phyloP scores from a whole-genome alignment of 2,113 vertebrate genomes.

The Anseranas semipalmata region DNA sequence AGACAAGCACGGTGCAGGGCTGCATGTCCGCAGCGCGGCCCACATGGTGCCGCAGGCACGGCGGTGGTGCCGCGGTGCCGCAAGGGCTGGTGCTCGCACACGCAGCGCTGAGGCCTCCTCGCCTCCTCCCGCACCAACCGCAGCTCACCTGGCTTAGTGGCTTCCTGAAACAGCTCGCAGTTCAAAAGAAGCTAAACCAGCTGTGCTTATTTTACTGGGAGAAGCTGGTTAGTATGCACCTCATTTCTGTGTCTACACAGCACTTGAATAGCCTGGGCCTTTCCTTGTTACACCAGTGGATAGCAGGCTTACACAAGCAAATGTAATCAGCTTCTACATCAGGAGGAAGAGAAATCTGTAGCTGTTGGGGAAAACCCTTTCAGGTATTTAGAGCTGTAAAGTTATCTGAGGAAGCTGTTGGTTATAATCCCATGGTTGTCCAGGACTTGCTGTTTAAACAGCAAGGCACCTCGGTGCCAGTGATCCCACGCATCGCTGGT shows the following conservation, averaged over 20 bases:
- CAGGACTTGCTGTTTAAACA: background rate
- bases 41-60: accelerated
- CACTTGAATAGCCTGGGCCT: slow-evolving; percentile 45
- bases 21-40: background rate
- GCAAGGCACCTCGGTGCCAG: accelerated
- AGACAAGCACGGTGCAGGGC: no score
- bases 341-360: slow-evolving; percentile 61
- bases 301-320: slow-evolving; percentile 61
- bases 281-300: slow-evolving; percentile 65
- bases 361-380: slow-evolving; percentile 35
- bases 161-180: slow-evolving; percentile 30
- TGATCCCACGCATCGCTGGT: background rate
- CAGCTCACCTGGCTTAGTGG: slow-evolving; percentile 26
- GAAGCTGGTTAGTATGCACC: slow-evolving; percentile 40
- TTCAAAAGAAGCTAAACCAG: slow-evolving; percentile 58
- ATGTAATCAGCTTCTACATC: slow-evolving; percentile 44
- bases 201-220: slow-evolving; percentile 23
- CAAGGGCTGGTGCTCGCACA: background rate
- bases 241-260: slow-evolving; percentile 42
- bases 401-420: background rate
- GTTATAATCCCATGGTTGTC: slow-evolving; percentile 11
- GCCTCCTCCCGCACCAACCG: background rate
- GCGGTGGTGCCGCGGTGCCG: background rate
- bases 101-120: background rate
- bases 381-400: slow-evolving; percentile 25